phyloP scores from a whole-genome alignment of 1,140 invertebrate genomes.

The Drosophila leontia region DNA sequence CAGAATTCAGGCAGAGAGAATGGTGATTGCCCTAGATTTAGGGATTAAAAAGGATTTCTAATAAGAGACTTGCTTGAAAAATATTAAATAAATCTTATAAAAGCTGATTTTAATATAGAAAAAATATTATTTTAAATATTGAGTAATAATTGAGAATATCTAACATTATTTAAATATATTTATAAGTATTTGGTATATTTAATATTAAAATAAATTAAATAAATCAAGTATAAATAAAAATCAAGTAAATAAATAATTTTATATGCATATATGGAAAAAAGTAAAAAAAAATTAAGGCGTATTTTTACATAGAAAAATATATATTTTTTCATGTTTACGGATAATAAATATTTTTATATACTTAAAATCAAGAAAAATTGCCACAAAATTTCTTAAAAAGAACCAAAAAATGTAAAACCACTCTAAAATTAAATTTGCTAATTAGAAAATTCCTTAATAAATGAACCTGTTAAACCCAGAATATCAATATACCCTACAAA shows the following conservation, averaged over 20 bases:
- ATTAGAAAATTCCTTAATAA: background rate
- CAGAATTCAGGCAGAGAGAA: background rate
- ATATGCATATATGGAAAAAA: too few relatives aligned
- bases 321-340: too few relatives aligned
- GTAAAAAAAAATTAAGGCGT: too few relatives aligned
- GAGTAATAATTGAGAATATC: too few relatives aligned
- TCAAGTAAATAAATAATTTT: too few relatives aligned
- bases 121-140: background rate
- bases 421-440: background rate
- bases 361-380: too few relatives aligned
- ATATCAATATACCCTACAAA: background rate
- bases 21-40: background rate
- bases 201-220: too few relatives aligned
- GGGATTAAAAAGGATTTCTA: background rate
- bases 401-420: background rate
- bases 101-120: background rate
- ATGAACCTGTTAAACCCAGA: slow-evolving; percentile 7
- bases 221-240: too few relatives aligned
- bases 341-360: too few relatives aligned
- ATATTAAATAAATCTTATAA: background rate
- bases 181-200: too few relatives aligned
- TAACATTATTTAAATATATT: too few relatives aligned
- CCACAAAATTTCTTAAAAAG: background rate
- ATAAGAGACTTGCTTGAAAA: background rate
- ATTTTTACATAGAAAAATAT: too few relatives aligned